phyloP scores from a whole-genome alignment of 2,888 invertebrate species.

The Falcaria lacertinaria region DNA sequence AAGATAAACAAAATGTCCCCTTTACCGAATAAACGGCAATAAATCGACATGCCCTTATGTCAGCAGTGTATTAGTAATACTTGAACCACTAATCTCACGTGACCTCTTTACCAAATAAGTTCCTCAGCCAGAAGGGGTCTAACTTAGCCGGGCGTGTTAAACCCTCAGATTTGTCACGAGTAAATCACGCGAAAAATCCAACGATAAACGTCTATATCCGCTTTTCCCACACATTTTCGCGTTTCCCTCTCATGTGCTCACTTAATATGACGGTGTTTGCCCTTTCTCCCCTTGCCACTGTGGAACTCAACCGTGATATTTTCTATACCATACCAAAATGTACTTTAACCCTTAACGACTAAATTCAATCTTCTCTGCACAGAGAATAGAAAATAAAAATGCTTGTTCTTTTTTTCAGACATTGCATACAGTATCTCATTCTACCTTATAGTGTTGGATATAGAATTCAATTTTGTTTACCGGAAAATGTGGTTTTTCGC shows the following conservation, averaged over 20 bases:
- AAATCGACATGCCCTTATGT: constrained; percentile 71
- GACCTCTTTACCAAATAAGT: constrained; percentile 21
- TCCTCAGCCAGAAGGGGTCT: constrained; percentile 27
- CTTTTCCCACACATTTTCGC: constrained; percentile 78
- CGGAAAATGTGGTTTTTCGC: constrained; percentile 23
- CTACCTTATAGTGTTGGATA: accelerated
- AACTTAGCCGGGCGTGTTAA: constrained; percentile 44
- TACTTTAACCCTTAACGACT: constrained; percentile 6
- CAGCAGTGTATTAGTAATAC: constrained; percentile 71
- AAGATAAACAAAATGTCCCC: constrained; percentile 69
- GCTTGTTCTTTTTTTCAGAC: constrained; percentile 19
- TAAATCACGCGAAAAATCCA: constrained; percentile 78
- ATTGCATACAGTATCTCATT: background rate
- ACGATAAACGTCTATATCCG: constrained; percentile 79
- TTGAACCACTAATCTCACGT: constrained; percentile 34
- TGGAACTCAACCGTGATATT: constrained; percentile 25
- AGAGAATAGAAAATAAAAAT: constrained; percentile 43
- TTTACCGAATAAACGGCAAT: constrained; percentile 66
- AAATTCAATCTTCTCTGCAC: constrained; percentile 11
- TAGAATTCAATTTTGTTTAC: constrained; percentile 27
- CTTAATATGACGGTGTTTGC: constrained; percentile 78
- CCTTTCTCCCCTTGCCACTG: constrained; percentile 60
- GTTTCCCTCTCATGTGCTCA: constrained; percentile 77
- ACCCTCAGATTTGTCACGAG: constrained; percentile 72
- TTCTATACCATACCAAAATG: constrained; percentile 14